Evolutionary conservation across 2,797 vertebrate genomes (phyloP).

Genomic region (Enoplosus armatus): DNA sequence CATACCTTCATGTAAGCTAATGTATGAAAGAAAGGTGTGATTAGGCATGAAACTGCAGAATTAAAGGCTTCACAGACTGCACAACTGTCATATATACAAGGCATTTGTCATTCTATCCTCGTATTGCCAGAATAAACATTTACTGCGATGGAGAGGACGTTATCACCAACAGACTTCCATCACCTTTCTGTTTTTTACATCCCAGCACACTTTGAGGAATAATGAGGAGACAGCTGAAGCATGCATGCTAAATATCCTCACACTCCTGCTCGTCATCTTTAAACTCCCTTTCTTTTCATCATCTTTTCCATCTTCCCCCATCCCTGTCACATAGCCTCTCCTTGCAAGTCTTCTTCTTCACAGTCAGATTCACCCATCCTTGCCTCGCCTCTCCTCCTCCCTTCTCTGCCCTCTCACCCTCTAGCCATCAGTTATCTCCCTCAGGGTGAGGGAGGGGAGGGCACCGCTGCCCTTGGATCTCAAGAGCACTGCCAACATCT

Average conservation of each 20-base stretch:
- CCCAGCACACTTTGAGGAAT: constrained; percentile 18
- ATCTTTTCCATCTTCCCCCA: constrained; percentile 15
- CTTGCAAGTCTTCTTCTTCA: constrained; percentile 20
- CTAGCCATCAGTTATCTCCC: constrained; percentile 63
- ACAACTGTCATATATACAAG: constrained; percentile 17
- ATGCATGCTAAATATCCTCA: constrained; percentile 18
- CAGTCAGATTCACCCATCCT: constrained; percentile 26
- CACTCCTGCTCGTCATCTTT: neutral
- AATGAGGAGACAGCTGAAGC: constrained; percentile 23
- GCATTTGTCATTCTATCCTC: constrained; percentile 34
- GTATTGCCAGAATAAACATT: constrained; percentile 47
- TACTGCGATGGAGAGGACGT: constrained; percentile 43
- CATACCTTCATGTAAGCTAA: neutral
- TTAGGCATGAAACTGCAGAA: neutral
- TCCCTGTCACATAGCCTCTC: constrained; percentile 9
- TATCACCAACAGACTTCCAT: constrained; percentile 41
- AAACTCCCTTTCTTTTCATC: constrained; percentile 24
- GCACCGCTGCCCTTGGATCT: constrained; percentile 52
- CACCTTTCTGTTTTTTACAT: constrained; percentile 42
- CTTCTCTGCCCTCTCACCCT: constrained; percentile 53
- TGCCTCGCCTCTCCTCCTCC: constrained; percentile 6
- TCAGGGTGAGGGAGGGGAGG: constrained; percentile 49
- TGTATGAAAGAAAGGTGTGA: constrained; percentile 6
- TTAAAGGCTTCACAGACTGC: constrained; percentile 14
- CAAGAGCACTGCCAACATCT: constrained; percentile 53